A percentile compares a stretch with the other conserved stretches of the same genome.
phyloP scores from a whole-genome alignment of 1,140 invertebrate species.

The Micrasema longulum region DNA sequence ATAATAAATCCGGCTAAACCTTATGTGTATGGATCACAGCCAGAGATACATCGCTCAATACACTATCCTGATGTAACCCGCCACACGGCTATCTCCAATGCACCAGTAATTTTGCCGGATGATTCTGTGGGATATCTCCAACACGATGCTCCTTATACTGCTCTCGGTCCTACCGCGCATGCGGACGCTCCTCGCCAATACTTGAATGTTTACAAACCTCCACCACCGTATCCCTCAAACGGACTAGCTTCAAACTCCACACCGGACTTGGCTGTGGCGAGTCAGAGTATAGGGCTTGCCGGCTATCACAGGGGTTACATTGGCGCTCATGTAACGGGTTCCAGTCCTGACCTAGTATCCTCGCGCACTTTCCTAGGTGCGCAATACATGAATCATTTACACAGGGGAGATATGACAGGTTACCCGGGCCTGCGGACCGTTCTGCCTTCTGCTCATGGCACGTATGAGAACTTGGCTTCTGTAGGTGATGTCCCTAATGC shows the following conservation, averaged over 20 bases:
- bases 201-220: constrained; percentile 82
- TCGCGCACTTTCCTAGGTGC: constrained; percentile 71
- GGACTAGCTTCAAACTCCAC: constrained; percentile 82
- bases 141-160: constrained; percentile 57
- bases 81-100: constrained; percentile 64
- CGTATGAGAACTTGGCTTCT: constrained; percentile 75
- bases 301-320: constrained; percentile 69
- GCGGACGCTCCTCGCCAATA: constrained; percentile 66
- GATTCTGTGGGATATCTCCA: constrained; percentile 57
- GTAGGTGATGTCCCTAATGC: constrained; percentile 61
- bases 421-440: constrained; percentile 59
- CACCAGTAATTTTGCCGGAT: constrained; percentile 60
- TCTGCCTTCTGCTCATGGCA: constrained; percentile 71
- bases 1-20: constrained; percentile 58
- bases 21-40: constrained; percentile 73
- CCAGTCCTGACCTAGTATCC: constrained; percentile 82
- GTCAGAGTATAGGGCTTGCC: constrained; percentile 60
- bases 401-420: constrained; percentile 57
- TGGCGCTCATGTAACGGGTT: constrained; percentile 75
- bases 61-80: constrained; percentile 74
- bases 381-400: constrained; percentile 66
- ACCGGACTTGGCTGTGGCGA: constrained; percentile 81
- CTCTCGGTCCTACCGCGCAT: constrained; percentile 56
- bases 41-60: constrained; percentile 71
- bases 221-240: constrained; percentile 83